A percentile compares a stretch with the other conserved stretches of the same genome.
phyloP scores from a whole-genome alignment of 2,113 vertebrate species.

The Myotis davidii region DNA sequence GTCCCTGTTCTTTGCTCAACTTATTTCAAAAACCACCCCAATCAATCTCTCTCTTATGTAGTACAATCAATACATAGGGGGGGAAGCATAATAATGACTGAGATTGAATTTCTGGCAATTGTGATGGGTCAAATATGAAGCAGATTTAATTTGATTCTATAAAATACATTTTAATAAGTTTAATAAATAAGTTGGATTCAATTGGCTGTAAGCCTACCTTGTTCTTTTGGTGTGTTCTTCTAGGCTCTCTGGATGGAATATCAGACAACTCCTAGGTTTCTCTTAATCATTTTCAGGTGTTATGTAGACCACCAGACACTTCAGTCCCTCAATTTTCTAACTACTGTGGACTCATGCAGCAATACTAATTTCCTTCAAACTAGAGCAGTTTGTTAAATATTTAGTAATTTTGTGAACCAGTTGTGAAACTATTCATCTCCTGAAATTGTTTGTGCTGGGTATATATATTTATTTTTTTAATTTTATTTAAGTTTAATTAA shows the following conservation, averaged over 20 bases:
- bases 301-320: not conserved
- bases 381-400: not conserved
- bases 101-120: not conserved
- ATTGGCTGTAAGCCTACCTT: not conserved
- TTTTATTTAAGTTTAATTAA: not conserved
- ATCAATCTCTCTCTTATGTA: not conserved
- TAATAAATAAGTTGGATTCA: not conserved
- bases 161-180: not conserved
- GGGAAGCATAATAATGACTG: not conserved
- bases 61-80: not conserved
- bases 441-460: not conserved
- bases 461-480: not conserved
- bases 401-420: not conserved
- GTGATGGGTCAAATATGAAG: not conserved
- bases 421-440: not conserved
- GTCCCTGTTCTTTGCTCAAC: not conserved
- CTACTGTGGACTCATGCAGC: not conserved
- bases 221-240: not conserved
- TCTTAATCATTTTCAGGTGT: not conserved
- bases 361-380: not conserved
- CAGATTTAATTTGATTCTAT: not conserved
- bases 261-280: not conserved
- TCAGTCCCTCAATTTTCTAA: not conserved
- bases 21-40: not conserved
- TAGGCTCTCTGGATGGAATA: too few relatives aligned